A percentile compares a stretch with the other conserved stretches of the same genome.
These are phyloP conservation scores for Dinomys branickii DNA, from an alignment of 2,113 vertebrate species.

Conservation along the genomic window DNA sequence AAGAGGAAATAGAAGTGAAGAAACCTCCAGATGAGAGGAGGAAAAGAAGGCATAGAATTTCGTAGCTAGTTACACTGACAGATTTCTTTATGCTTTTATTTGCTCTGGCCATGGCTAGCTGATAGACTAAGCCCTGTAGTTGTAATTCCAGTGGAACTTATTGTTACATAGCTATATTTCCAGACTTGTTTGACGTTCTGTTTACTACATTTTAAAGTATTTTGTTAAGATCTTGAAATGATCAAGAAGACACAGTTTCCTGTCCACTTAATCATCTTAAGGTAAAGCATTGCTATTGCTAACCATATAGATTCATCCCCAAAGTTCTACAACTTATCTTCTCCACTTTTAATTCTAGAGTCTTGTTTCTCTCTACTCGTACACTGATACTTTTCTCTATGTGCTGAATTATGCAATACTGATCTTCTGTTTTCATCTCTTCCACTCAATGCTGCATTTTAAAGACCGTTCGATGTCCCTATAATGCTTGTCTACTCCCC, in stretches of 20 bases:
- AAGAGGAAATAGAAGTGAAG: neutral
- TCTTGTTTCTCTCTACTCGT: neutral
- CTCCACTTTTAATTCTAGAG: neutral
- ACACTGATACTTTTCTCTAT: neutral
- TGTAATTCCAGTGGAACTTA: neutral
- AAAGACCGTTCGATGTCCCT: neutral
- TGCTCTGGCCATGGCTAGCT: neutral
- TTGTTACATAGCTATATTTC: neutral
- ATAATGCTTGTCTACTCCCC: neutral
- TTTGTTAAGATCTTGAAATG: neutral
- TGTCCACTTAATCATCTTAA: neutral
- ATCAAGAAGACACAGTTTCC: neutral
- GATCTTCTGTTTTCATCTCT: slow-evolving; percentile 2
- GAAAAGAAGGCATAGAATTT: neutral
- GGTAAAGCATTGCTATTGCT: neutral
- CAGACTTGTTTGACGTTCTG: neutral
- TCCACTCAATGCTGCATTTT: neutral
- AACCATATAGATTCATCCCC: neutral
- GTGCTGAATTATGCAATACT: neutral
- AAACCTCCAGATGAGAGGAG: neutral
- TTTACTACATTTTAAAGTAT: neutral
- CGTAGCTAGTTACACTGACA: neutral
- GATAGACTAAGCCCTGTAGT: neutral
- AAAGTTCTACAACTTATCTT: neutral
- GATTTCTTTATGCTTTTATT: neutral